Evolutionary conservation across 2,888 invertebrate species (phyloP), one percentile per base, ranked within the genome.

Genomic region (Leptinotarsa haldemani): DNA sequence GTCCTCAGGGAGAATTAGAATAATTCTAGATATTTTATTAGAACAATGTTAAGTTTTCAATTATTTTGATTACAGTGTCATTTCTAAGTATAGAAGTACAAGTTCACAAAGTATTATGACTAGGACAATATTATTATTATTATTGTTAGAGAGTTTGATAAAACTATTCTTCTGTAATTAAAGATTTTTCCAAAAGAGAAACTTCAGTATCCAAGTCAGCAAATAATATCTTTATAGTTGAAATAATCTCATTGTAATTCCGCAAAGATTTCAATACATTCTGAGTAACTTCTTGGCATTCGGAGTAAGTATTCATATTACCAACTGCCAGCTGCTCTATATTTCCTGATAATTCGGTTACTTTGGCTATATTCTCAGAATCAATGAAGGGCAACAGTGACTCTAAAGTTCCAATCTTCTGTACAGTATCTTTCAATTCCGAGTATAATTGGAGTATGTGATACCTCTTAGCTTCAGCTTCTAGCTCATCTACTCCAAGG

Each of bases 231-330:
- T 89, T 88, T 78, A 90, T 87, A 50, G 87, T 88, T 65, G 80
- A 85, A 64, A 89, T 87, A 56, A 90, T 88, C 78, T 88, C 86
- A 80, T 89, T 89, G 79, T 90, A 90, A 69, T 88, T 85, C 40
- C 88, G 85, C 73, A 90, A 83, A 52, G 88, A 82, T 61, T 86
- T 83, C 53, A 87, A 82, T 48, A 89, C 87, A 73, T 87, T 85
- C n/a, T 82, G 78, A 9, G 86, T 87, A 4, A 88, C 81, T 56
- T 78, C 79, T 76, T 86, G 85, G 13, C 86, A 84, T 72, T 89
- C 85, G 71, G 88, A 85, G 63, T 88, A 86, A 4, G 86, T 82
- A 48, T 85, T 83, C 2, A 89, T 78, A 82, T 89, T 88, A 4
- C 83, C 79, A 25, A 87, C 79, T 46, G 88, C 86, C 56, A 89